These are phyloP conservation scores for Koerneria pararmatus DNA, from an alignment of 2,888 invertebrate species.

Conservation along the genomic window DNA sequence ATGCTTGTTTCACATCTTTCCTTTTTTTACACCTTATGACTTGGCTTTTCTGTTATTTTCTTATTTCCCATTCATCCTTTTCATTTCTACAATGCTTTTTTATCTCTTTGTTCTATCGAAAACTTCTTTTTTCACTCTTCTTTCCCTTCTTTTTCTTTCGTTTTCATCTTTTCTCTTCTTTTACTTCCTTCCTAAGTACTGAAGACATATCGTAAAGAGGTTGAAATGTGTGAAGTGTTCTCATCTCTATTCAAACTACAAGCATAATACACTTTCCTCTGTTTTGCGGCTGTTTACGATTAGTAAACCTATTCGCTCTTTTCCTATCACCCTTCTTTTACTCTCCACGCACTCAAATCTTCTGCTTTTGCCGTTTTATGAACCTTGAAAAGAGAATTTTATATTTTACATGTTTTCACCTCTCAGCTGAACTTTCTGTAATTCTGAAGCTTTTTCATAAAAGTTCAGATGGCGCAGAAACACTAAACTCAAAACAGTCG, in stretches of 20 bases:
- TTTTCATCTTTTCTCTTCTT: neutral
- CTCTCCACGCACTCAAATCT: neutral
- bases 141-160: neutral
- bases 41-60: neutral
- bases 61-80: neutral
- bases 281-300: too few relatives aligned
- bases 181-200: neutral
- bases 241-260: neutral
- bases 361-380: neutral
- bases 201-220: neutral
- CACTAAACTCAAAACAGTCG: too few relatives aligned
- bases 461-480: too few relatives aligned
- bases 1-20: conserved; percentile 8
- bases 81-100: neutral
- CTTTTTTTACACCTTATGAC: neutral
- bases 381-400: too few relatives aligned
- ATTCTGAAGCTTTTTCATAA: too few relatives aligned
- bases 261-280: too few relatives aligned
- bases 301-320: neutral
- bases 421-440: too few relatives aligned
- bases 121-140: conserved; percentile 7
- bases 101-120: neutral
- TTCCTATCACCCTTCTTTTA: neutral
- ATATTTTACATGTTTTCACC: too few relatives aligned
- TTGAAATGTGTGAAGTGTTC: neutral